Conservation (phyloP, 92 coral and sea anemone species). For the Porites divaricata region DNA sequence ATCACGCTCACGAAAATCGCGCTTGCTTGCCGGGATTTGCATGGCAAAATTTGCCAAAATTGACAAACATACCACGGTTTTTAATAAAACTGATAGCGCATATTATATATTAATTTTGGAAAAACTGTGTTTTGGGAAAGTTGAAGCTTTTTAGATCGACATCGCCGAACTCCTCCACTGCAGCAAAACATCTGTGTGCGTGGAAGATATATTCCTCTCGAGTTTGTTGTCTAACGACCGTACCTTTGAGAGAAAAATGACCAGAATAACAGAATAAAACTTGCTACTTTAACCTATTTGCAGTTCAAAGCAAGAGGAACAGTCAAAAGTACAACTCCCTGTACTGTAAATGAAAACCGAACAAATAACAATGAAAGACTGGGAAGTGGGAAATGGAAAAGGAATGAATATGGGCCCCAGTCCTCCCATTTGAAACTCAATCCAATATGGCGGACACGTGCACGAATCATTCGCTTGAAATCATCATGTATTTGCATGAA, state of each 20-base stretch:
- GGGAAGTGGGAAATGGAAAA: neutral
- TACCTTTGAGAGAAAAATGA: no score
- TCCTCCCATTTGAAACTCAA: neutral
- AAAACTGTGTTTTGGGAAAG: no score
- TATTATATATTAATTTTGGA: no score
- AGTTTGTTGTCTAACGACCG: no score
- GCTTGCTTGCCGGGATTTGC: neutral
- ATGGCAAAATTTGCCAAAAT: no score
- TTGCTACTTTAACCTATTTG: no score
- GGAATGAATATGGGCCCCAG: neutral
- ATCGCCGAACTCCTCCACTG: no score
- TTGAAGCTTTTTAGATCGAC: no score
- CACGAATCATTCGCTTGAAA: neutral
- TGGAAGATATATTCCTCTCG: no score
- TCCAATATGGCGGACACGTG: slow-evolving; percentile 32
- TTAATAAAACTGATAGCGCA: neutral
- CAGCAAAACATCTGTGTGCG: no score
- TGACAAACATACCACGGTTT: neutral
- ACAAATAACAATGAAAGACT: neutral
- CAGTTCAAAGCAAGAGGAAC: neutral
- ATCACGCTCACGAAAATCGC: neutral
- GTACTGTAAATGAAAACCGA: neutral
- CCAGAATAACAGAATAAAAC: no score
- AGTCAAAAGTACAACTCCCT: neutral
- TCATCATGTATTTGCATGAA: neutral